Base-by-base conservation (phyloP, 2,113 vertebrate species). In the Murina feae region DNA sequence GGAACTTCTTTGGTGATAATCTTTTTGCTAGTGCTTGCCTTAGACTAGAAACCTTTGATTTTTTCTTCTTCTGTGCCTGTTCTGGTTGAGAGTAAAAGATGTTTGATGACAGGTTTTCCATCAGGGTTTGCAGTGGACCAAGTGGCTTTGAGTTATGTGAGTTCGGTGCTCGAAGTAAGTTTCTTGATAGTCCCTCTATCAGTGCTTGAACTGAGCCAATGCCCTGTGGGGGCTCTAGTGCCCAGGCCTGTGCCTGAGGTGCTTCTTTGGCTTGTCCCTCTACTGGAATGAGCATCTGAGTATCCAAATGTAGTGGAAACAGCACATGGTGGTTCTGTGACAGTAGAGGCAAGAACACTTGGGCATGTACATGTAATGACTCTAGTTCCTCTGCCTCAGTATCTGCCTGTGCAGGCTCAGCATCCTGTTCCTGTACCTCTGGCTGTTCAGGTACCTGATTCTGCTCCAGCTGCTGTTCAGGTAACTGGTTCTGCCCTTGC, bases 271-370 rank as follows among this genome's bases (percentile, higher is more conserved):
- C 35, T 72, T 79, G 89, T 21, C 2, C 76, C 76, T 92, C 71
- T 76, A 96, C 47, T 5, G 97, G 96, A 94, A 97, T 53, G 25
- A 97, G 95, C 32, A 96, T 58, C 93, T 96, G 95, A 72, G 95
- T 95, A 72, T 97, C 97, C 71, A 97, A 85, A 81, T 97, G 97
- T 63, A 97, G 93, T 74, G 96, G 97, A 95, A 97, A 81, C 21
- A 97, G 90, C 65, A 97, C 96, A 2, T 97, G 93, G 68, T 96
- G 97, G 60, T 94, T 95, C 44, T 97, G 97, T 32, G 96, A 97
- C 47, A 96, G 66, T 2, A 97, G 85, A 12, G 97, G 97, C 80
- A 97, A 88, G 53, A 96, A 89, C 2, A 97, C 65, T 42, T 90
- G 97, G 51, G 97, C 97, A 21, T 96, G 93, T 17, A 97, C 87